Conservation (phyloP, 30 jellyfish, hydroid and myxozoan genomes). For the Hydra vulgaris region DNA sequence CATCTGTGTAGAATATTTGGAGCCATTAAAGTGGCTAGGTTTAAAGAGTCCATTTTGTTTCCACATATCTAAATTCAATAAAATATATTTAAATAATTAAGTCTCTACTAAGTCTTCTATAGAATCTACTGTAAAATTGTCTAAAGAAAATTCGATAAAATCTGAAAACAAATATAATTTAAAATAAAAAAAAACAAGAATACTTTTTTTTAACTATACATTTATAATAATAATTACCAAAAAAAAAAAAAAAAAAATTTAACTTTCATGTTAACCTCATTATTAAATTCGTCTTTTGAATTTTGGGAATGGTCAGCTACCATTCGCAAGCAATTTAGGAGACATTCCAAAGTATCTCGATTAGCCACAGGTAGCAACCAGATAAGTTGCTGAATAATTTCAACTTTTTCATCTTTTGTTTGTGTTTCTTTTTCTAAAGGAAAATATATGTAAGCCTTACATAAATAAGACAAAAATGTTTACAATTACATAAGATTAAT, state of each 20-base stretch:
- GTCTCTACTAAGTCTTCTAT: too few species aligned
- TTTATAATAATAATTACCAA: too few species aligned
- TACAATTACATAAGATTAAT: too few species aligned
- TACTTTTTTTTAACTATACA: too few species aligned
- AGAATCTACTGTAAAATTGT: too few species aligned
- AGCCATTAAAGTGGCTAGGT: constrained; percentile 82
- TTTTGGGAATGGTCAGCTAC: constrained; percentile 74
- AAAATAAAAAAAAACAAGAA: too few species aligned
- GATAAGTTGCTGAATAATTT: constrained; percentile 31
- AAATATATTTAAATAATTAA: neutral
- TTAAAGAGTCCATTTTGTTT: constrained; percentile 80
- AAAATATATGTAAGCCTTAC: neutral
- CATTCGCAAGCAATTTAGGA: constrained; percentile 48
- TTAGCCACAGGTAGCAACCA: constrained; percentile 68
- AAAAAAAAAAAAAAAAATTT: too few species aligned
- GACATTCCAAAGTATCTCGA: constrained; percentile 61
- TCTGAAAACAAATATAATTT: too few species aligned
- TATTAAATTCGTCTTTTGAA: constrained; percentile 57
- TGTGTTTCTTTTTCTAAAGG: constrained; percentile 28
- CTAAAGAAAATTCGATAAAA: too few species aligned
- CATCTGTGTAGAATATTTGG: constrained; percentile 79
- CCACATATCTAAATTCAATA: constrained; percentile 48
- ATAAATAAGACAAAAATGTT: too few species aligned
- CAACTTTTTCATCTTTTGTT: constrained; percentile 13
- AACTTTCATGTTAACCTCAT: constrained; percentile 43